Conservation (phyloP, 2,888 invertebrate species). For the Orthosia incerta region DNA sequence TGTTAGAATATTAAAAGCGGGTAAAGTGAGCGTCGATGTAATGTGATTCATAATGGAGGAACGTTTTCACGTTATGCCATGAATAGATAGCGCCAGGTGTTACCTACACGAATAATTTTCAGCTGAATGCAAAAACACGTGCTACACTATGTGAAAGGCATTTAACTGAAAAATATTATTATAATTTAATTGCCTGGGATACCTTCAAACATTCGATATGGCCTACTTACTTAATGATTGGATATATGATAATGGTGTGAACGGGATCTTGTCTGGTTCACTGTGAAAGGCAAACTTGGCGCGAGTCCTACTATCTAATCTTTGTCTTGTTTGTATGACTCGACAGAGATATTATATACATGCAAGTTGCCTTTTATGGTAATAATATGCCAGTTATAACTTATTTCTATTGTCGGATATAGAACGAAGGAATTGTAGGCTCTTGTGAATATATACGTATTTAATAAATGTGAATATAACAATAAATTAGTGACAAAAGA, state of each 20-base stretch:
- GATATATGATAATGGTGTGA: conserved; percentile 47
- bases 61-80: conserved; percentile 47
- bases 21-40: conserved; percentile 60
- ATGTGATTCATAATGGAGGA: conserved; percentile 61
- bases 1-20: conserved; percentile 65
- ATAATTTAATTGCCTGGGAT: conserved; percentile 5
- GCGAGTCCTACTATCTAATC: conserved; percentile 28
- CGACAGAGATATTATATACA: conserved; percentile 39
- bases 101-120: conserved; percentile 38
- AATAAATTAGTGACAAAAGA: conserved; percentile 87
- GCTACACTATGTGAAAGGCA: conserved; percentile 22
- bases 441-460: conserved; percentile 80
- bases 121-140: conserved; percentile 43
- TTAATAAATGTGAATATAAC: conserved; percentile 85
- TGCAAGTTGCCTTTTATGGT: conserved; percentile 56
- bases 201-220: conserved; percentile 40
- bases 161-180: conserved; percentile 33
- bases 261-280: conserved; percentile 43
- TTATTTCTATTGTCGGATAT: conserved; percentile 70
- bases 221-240: conserved; percentile 61
- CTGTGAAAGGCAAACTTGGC: conserved; percentile 56
- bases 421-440: conserved; percentile 78
- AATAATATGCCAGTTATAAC: conserved; percentile 56
- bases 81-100: conserved; percentile 44
- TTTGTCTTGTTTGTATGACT: conserved; percentile 50